Conservation (phyloP, 2,888 invertebrate species). For the Heteromyza rotundicornis region DNA sequence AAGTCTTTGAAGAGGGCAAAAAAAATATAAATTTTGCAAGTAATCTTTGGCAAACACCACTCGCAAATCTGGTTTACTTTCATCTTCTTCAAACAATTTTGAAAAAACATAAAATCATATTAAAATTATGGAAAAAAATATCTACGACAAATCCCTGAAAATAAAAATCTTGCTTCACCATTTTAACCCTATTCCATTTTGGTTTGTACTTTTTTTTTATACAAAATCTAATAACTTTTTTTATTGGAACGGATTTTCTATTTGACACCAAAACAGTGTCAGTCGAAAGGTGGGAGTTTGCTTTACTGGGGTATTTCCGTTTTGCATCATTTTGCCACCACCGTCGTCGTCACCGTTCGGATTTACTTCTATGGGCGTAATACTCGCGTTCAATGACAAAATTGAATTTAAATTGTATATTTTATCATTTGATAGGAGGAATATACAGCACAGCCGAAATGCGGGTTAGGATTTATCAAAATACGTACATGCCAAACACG, state of each 20-base stretch:
- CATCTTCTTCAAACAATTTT: conserved; percentile 13
- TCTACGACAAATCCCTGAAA: background rate
- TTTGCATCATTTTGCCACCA: conserved; percentile 12
- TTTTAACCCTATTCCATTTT: no score
- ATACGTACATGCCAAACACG: no score
- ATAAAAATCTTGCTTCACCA: no score
- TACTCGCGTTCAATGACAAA: conserved; percentile 18
- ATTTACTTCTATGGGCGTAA: no score
- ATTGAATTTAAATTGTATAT: conserved; percentile 34
- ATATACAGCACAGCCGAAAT: background rate
- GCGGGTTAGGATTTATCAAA: background rate
- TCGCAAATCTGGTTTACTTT: conserved; percentile 38
- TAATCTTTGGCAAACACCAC: background rate
- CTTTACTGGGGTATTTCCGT: conserved; percentile 12
- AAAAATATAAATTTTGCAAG: no score
- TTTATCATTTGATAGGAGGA: conserved; percentile 10
- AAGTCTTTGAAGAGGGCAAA: background rate
- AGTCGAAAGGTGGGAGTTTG: background rate
- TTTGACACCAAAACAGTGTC: no score
- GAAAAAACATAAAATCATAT: no score
- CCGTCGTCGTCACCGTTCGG: background rate
- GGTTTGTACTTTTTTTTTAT: no score
- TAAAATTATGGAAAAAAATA: background rate
- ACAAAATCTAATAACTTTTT: no score
- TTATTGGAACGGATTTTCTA: no score